Conservation (phyloP, 2,888 invertebrate species). For the Tachina grossa region DNA sequence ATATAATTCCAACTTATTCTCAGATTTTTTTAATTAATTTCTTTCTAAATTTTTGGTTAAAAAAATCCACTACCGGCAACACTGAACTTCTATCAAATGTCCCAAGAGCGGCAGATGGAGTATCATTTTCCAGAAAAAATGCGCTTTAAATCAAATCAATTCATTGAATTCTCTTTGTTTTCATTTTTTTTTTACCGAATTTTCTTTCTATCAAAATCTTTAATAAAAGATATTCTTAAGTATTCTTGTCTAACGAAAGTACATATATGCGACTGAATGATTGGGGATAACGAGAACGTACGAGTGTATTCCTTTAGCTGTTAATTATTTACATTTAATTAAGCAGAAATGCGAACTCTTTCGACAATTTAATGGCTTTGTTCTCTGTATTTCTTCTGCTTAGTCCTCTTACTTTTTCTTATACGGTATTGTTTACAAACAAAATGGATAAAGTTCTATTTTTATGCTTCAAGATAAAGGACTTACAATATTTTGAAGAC, state of each 20-base stretch:
- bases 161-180: not conserved
- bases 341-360: slow-evolving; percentile 54
- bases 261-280: not conserved
- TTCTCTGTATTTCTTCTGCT: not conserved
- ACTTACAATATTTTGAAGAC: not conserved
- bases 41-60: too few relatives aligned
- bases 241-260: not conserved
- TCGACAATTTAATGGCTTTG: slow-evolving; percentile 1
- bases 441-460: slow-evolving; percentile 1
- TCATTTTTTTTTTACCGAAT: not conserved
- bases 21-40: too few relatives aligned
- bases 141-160: slow-evolving; percentile 13
- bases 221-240: slow-evolving; percentile 16
- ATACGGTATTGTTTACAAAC: not conserved
- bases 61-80: too few relatives aligned
- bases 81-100: slow-evolving; percentile 8
- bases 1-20: too few relatives aligned
- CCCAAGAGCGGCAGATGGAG: not conserved
- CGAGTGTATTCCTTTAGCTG: not conserved
- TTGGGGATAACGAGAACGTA: too few relatives aligned
- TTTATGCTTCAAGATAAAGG: slow-evolving; percentile 24
- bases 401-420: not conserved
- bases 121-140: slow-evolving; percentile 7
- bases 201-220: slow-evolving; percentile 1
- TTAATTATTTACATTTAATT: slow-evolving; percentile 65